Conservation (phyloP, 2,797 vertebrate genomes). For the Sebastiscus tertius region DNA sequence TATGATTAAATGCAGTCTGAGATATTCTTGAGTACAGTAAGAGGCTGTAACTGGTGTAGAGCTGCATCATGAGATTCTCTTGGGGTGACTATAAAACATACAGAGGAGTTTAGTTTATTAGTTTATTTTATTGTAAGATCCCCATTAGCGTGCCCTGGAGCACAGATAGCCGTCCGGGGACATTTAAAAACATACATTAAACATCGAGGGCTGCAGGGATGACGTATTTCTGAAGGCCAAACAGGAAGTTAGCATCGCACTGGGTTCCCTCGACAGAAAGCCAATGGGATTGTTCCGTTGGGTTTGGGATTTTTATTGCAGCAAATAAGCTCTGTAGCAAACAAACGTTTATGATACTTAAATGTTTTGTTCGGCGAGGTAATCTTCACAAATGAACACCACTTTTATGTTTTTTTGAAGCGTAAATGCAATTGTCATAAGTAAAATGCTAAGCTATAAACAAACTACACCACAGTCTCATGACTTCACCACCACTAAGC, state of each 20-base stretch:
- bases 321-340: background rate
- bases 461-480: background rate
- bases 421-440: background rate
- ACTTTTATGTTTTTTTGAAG: background rate
- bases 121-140: background rate
- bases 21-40: slow-evolving; percentile 2
- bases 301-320: background rate
- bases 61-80: background rate
- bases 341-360: background rate
- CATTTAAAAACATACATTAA: background rate
- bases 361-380: background rate
- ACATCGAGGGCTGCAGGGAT: background rate
- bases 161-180: background rate
- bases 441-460: background rate
- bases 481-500: background rate
- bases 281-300: background rate
- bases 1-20: slow-evolving; percentile 52
- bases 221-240: background rate
- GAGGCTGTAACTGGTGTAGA: background rate
- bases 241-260: background rate
- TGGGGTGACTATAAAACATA: background rate
- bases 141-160: background rate
- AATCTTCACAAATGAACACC: background rate
- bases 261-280: no score
- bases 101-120: background rate